These are phyloP conservation scores for Lobophora halterata DNA, from an alignment of 2,888 invertebrate species.

Conservation along the genomic window DNA sequence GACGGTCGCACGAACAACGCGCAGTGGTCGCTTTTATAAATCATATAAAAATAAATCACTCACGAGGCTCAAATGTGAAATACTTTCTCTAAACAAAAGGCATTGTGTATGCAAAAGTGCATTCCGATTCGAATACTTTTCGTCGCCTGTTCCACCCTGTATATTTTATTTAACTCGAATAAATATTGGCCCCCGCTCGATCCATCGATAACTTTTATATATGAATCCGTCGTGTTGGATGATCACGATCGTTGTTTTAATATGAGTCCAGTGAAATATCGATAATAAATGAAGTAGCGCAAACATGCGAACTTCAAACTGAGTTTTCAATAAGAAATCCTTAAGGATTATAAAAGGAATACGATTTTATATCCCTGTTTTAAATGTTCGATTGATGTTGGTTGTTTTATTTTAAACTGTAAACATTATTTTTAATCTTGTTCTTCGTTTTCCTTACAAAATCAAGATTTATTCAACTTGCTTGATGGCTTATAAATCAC, in stretches of 20 bases:
- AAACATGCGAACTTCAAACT: conserved; percentile 21
- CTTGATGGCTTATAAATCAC: conserved; percentile 72
- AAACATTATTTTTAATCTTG: conserved; percentile 27
- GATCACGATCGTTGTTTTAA: conserved; percentile 71
- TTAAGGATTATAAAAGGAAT: conserved; percentile 8
- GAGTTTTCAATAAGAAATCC: conserved; percentile 8
- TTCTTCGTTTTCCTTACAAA: conserved; percentile 38
- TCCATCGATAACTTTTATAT: conserved; percentile 71
- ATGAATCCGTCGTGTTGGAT: conserved; percentile 66
- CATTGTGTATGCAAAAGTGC: conserved; percentile 79
- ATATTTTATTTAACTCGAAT: conserved; percentile 57
- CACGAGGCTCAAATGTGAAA: conserved; percentile 74
- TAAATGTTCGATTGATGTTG: conserved; percentile 8
- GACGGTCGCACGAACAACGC: conserved; percentile 40
- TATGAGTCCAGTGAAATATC: conserved; percentile 49
- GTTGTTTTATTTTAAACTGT: conserved; percentile 18
- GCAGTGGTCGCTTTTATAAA: conserved; percentile 60
- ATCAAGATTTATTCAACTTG: conserved; percentile 53
- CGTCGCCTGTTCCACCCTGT: conserved; percentile 66
- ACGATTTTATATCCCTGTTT: conserved; percentile 10
- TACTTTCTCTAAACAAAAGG: conserved; percentile 80
- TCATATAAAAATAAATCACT: conserved; percentile 78
- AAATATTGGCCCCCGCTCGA: conserved; percentile 53
- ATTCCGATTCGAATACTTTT: conserved; percentile 74
- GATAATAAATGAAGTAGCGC: conserved; percentile 43